Percentiles rank a stretch among this genome's conserved stretches.
phyloP scores from a whole-genome alignment of 2,888 invertebrate genomes.

The Rambutsinella grinnellia region DNA sequence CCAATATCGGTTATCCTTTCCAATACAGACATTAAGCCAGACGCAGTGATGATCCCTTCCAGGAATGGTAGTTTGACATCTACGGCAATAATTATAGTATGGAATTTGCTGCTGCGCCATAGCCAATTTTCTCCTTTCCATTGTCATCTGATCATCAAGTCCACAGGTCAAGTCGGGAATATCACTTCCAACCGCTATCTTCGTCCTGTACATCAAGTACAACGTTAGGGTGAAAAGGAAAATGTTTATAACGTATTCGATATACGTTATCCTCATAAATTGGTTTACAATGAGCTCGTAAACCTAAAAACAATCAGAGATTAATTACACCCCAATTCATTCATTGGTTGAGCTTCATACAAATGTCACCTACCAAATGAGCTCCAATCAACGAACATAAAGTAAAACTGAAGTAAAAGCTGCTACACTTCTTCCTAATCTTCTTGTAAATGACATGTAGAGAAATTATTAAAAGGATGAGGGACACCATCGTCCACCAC shows the following conservation, averaged over 20 bases:
- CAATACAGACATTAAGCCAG: constrained; percentile 63
- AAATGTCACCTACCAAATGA: constrained; percentile 39
- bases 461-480: constrained; percentile 26
- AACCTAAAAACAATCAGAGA: constrained; percentile 25
- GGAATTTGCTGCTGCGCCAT: constrained; percentile 49
- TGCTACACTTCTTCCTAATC: constrained; percentile 34
- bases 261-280: constrained; percentile 49
- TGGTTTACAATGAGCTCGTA: constrained; percentile 29
- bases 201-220: constrained; percentile 50
- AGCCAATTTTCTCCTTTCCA: constrained; percentile 39
- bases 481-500: constrained; percentile 33
- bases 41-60: constrained; percentile 65
- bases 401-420: constrained; percentile 54
- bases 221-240: constrained; percentile 52
- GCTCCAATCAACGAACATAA: constrained; percentile 38
- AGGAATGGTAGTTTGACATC: constrained; percentile 53
- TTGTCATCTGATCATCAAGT: constrained; percentile 12
- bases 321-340: background rate
- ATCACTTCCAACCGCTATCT: constrained; percentile 33
- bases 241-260: constrained; percentile 49
- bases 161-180: constrained; percentile 1
- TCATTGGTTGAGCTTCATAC: background rate
- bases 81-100: constrained; percentile 58
- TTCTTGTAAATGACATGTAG: constrained; percentile 38
- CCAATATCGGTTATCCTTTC: constrained; percentile 55